Conservation (phyloP, 2,888 invertebrate genomes). For the Coelopa pilipes region DNA sequence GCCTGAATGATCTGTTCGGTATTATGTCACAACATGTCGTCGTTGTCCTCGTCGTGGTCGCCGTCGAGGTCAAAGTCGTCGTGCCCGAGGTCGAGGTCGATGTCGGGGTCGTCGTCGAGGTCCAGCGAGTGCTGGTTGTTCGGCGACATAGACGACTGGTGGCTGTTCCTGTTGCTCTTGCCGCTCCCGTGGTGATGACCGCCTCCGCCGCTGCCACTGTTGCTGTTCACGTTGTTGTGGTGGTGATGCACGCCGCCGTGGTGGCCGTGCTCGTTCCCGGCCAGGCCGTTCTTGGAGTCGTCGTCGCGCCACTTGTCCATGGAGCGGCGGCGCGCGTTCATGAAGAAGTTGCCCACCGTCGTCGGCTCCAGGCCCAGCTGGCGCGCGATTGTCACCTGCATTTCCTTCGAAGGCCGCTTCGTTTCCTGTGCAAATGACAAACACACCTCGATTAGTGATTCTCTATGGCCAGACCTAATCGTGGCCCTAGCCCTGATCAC, state of each 20-base stretch:
- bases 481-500: too few relatives aligned
- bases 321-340: conserved; percentile 98
- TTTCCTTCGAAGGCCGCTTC: conserved; percentile 98
- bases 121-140: conserved; percentile 57
- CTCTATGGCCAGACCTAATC: too few relatives aligned
- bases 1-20: conserved; percentile 42
- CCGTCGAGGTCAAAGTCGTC: conserved; percentile 63
- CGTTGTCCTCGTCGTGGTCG: conserved; percentile 49
- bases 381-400: conserved; percentile 99
- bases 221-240: conserved; percentile 74
- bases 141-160: conserved; percentile 51
- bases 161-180: conserved; percentile 39
- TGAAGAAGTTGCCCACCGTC: conserved; percentile 99
- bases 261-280: not conserved
- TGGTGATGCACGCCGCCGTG: conserved; percentile 27
- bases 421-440: conserved; percentile 78
- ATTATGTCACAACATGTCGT: conserved; percentile 61
- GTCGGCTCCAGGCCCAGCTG: conserved; percentile 97
- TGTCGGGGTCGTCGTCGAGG: conserved; percentile 61
- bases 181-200: conserved; percentile 11
- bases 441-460: too few relatives aligned
- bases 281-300: conserved; percentile 67
- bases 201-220: conserved; percentile 12
- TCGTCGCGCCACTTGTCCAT: conserved; percentile 99
- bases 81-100: conserved; percentile 63